Conservation (phyloP, 1,140 invertebrate genomes). For the Metopolophium dirhodum region DNA sequence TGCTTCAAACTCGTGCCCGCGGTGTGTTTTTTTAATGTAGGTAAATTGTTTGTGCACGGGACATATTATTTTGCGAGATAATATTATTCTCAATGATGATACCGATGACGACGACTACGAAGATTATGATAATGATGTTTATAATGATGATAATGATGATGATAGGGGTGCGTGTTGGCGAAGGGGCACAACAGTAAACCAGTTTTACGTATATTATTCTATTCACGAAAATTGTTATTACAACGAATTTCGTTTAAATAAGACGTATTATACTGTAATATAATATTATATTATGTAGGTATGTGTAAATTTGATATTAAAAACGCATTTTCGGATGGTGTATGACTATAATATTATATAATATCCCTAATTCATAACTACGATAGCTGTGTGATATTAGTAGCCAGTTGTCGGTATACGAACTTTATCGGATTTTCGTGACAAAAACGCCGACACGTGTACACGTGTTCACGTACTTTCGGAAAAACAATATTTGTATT, state of each 20-base stretch:
- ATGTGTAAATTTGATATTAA: background rate
- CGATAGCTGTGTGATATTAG: background rate
- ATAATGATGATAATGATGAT: background rate
- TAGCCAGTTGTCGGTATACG: too few species aligned
- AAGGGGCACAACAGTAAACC: background rate
- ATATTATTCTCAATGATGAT: background rate
- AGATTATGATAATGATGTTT: background rate
- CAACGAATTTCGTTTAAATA: background rate
- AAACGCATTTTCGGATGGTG: background rate
- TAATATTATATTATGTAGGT: background rate
- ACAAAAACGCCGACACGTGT: background rate
- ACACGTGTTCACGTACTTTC: background rate
- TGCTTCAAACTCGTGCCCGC: background rate
- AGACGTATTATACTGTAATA: background rate
- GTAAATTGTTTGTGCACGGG: background rate
- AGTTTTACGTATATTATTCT: background rate
- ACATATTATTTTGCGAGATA: background rate
- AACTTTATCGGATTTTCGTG: background rate
- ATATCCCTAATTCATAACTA: background rate
- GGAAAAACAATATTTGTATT: background rate
- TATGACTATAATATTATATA: background rate
- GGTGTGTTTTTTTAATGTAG: background rate
- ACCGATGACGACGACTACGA: background rate
- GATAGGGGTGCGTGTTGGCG: background rate
- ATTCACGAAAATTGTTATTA: background rate